Evolutionary conservation across 2,888 invertebrate genomes (phyloP).

Genomic region (Oligia strigilis): DNA sequence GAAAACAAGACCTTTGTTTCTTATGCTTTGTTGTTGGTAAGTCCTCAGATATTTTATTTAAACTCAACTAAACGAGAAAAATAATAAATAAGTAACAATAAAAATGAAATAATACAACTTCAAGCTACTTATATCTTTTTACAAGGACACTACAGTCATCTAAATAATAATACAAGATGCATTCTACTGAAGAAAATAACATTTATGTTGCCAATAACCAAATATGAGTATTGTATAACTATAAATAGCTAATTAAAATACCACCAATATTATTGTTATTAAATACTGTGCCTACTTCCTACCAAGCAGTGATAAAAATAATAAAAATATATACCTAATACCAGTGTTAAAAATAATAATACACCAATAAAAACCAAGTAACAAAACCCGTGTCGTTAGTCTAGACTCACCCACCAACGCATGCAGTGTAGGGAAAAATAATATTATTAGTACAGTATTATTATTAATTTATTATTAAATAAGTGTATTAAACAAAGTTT

Average conservation of each 20-base stretch:
- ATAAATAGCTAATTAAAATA: not conserved
- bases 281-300: slow-evolving; percentile 10
- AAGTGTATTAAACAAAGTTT: slow-evolving; percentile 5
- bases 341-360: slow-evolving; percentile 30
- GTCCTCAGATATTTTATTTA: not conserved
- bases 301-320: slow-evolving; percentile 7
- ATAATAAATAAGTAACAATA: not conserved
- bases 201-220: not conserved
- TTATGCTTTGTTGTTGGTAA: not conserved
- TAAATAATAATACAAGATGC: not conserved
- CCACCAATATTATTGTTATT: slow-evolving; percentile 15
- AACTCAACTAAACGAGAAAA: not conserved
- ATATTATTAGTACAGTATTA: slow-evolving; percentile 7
- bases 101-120: not conserved
- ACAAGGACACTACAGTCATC: not conserved
- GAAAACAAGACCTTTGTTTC: not conserved
- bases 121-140: not conserved
- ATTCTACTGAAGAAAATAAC: not conserved
- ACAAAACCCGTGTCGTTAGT: slow-evolving; percentile 73
- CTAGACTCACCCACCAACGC: slow-evolving; percentile 70
- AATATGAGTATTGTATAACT: not conserved
- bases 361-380: slow-evolving; percentile 54
- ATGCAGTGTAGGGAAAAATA: slow-evolving; percentile 64
- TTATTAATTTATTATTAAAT: not conserved
- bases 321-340: slow-evolving; percentile 31